Percentiles rank a stretch among this genome's conserved stretches.
phyloP scores from a whole-genome alignment of 2,888 invertebrate genomes.

The Carcina quercana region DNA sequence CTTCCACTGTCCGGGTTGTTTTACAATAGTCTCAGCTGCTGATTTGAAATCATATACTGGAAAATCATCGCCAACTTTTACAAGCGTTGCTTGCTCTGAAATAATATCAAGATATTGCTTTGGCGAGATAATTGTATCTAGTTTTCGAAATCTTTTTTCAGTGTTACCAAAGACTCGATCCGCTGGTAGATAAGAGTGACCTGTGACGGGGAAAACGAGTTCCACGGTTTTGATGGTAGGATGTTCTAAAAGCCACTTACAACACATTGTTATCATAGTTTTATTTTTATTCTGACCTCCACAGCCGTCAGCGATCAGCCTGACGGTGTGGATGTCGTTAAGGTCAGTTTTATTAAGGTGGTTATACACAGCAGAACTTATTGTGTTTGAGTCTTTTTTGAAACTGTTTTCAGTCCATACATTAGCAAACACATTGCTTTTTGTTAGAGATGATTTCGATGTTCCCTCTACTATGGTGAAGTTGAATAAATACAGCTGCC shows the following conservation, averaged over 20 bases:
- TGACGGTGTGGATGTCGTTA: conserved; percentile 16
- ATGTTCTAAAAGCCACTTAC: conserved; percentile 15
- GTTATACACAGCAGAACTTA: conserved; percentile 24
- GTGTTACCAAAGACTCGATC: conserved; percentile 29
- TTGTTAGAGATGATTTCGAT: too few relatives aligned
- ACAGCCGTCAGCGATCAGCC: conserved; percentile 26
- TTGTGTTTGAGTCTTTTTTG: conserved; percentile 28
- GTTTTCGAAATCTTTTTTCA: too few relatives aligned
- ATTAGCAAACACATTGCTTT: conserved; percentile 21
- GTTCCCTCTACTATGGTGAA: conserved; percentile 20
- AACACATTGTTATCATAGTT: conserved; percentile 13
- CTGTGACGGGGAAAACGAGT: conserved; percentile 23
- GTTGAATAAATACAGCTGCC: conserved; percentile 26
- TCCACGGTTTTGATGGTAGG: conserved; percentile 15
- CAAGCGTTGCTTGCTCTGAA: too few relatives aligned
- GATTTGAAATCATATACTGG: too few relatives aligned
- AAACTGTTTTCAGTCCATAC: conserved; percentile 27
- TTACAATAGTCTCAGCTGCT: too few relatives aligned
- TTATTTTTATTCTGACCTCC: conserved; percentile 30
- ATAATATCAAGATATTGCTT: too few relatives aligned
- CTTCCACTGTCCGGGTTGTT: too few relatives aligned
- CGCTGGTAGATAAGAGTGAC: conserved; percentile 26
- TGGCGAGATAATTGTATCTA: too few relatives aligned
- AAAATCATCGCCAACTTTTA: too few relatives aligned
- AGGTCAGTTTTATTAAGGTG: neutral